phyloP scores from a whole-genome alignment of 2,113 vertebrate species.

The Melanostigma gelatinosum region DNA sequence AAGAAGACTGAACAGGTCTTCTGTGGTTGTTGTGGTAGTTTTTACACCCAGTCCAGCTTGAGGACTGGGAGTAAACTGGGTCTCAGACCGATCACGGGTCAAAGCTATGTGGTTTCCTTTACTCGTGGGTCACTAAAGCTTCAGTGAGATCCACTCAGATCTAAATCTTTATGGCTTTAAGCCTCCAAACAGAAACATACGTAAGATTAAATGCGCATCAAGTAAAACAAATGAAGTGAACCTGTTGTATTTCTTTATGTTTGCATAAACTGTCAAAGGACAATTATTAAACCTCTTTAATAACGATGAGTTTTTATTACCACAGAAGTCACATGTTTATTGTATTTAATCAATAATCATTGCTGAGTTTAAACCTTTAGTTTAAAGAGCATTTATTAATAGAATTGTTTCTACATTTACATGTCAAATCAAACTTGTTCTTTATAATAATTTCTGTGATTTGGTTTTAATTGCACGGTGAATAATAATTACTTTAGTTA shows the following conservation, averaged over 20 bases:
- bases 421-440: no score
- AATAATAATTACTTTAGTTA: background rate
- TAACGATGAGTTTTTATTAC: background rate
- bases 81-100: no score
- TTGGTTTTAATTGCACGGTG: background rate
- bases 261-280: background rate
- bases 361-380: no score
- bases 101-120: background rate
- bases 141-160: background rate
- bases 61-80: no score
- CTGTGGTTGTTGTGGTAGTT: no score
- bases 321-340: no score
- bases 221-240: background rate
- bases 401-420: no score
- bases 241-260: background rate
- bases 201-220: background rate
- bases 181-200: background rate
- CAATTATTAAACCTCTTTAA: background rate
- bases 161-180: background rate
- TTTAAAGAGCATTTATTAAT: no score
- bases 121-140: background rate
- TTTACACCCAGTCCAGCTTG: no score
- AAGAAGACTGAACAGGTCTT: no score
- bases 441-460: background rate
- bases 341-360: no score